These are phyloP conservation scores for Drosophila varians DNA, from an alignment of 1,140 invertebrate genomes.

Conservation along the genomic window DNA sequence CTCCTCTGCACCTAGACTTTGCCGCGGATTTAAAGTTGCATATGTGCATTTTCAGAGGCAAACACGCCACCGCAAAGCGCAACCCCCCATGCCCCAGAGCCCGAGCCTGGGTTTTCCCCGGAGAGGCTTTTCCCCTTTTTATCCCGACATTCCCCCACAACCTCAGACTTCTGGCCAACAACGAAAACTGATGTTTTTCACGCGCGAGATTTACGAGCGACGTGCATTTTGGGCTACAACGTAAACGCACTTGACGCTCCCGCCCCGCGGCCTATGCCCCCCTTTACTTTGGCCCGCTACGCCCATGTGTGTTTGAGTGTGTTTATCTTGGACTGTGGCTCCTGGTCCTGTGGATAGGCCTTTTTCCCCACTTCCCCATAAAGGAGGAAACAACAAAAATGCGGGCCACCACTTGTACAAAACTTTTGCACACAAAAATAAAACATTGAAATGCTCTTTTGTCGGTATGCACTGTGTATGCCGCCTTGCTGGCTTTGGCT, in stretches of 20 bases:
- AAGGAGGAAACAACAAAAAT: conserved; percentile 68
- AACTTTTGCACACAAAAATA: conserved; percentile 43
- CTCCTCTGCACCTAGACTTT: conserved; percentile 40
- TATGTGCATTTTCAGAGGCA: conserved; percentile 24
- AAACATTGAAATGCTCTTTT: conserved; percentile 65
- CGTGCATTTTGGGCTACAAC: conserved; percentile 69
- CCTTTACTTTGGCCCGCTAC: conserved; percentile 7
- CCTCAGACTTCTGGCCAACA: conserved; percentile 46
- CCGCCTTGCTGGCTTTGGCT: conserved; percentile 3
- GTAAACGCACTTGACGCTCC: conserved; percentile 69
- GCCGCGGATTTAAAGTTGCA: conserved; percentile 10
- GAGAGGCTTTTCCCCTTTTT: conserved; percentile 17
- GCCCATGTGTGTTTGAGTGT: conserved; percentile 32
- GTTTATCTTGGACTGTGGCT: conserved; percentile 67
- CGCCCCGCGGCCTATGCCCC: not conserved
- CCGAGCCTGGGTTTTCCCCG: not conserved
- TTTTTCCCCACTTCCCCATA: conserved; percentile 49
- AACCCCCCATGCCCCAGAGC: not conserved
- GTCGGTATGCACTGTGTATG: conserved; percentile 1
- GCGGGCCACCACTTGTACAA: conserved; percentile 57
- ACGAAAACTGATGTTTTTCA: conserved; percentile 73
- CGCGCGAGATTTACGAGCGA: conserved; percentile 75
- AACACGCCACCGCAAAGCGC: conserved; percentile 39
- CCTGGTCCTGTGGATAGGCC: conserved; percentile 50
- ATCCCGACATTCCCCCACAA: conserved; percentile 16